Evolutionary conservation across 2,888 invertebrate species (phyloP), one percentile per base, ranked within the genome.

Genomic region (Acheta domesticus): DNA sequence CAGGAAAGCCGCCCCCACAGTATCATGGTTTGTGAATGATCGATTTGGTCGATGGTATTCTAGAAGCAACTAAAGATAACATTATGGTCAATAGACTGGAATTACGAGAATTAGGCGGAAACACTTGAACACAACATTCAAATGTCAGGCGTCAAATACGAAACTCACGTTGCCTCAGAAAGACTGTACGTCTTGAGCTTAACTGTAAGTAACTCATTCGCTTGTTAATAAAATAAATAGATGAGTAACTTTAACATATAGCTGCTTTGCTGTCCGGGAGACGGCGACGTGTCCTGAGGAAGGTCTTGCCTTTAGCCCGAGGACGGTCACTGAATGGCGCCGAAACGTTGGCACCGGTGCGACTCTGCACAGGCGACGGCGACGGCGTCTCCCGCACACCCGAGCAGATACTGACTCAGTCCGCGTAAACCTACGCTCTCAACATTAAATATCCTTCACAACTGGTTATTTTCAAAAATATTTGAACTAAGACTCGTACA

Each of bases 91-190:
- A 94, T 89, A 91, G 92, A 81, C 87, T 96, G 83, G 93, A 85
- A 91, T 96, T 83, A 90, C 91, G 21, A 91, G 92, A 83, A 90
- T 96, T 79, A 91, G 90, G 83, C 89, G 96, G 83, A 91, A 91
- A 81, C 93, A 95, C 84, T 90, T 95, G 80, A 95, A 96, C 87
- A 94, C 94, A 74, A 94, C 94, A 50, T 96, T 93, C 89, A 94
- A 93, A 86, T 96, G 96, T 86, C 92, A 94, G 86, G 96, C 96
- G 16, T 92, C 93, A 80, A 96, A 96, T 86, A 96, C 96, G 76
- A 94, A 95, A 86, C 91, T 96, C 81, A 94, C 94, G 86, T 92
- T 93, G 85, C 95, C 96, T 1, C 91, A 93, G 80, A 94, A 93
- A 93, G 86, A 93, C 92, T 83, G 93, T 96, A 83, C 90, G 94